phyloP scores from a whole-genome alignment of 2,888 invertebrate genomes.

The Watsonalla cultraria region DNA sequence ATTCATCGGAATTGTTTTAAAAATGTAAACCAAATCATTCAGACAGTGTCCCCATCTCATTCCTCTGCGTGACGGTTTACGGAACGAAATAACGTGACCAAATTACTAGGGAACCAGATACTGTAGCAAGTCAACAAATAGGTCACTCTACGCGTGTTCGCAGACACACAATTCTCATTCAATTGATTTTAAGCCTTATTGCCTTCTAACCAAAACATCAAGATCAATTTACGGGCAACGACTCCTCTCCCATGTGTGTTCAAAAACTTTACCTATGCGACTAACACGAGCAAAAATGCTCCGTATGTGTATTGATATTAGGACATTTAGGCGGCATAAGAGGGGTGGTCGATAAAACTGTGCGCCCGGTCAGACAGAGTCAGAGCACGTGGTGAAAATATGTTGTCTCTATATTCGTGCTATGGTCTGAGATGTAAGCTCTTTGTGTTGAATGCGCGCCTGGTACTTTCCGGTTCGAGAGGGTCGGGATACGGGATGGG shows the following conservation, averaged over 20 bases:
- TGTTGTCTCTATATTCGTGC: too few relatives aligned
- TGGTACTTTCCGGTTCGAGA: slow-evolving; percentile 36
- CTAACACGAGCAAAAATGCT: not conserved
- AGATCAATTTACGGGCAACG: too few relatives aligned
- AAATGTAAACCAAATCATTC: too few relatives aligned
- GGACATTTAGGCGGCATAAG: not conserved
- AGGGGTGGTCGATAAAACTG: not conserved
- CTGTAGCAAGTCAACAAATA: slow-evolving; percentile 8
- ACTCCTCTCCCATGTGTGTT: too few relatives aligned
- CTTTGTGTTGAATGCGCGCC: slow-evolving; percentile 27
- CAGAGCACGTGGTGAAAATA: too few relatives aligned
- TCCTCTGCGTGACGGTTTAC: slow-evolving; percentile 24
- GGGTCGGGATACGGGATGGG: slow-evolving; percentile 46
- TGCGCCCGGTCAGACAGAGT: too few relatives aligned
- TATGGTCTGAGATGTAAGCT: slow-evolving; percentile 4
- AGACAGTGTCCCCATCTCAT: too few relatives aligned
- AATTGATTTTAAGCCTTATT: too few relatives aligned
- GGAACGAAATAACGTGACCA: slow-evolving; percentile 48
- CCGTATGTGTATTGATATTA: not conserved
- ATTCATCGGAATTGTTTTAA: slow-evolving; percentile 2
- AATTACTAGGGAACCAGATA: slow-evolving; percentile 35
- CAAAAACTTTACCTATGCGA: too few relatives aligned
- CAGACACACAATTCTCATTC: too few relatives aligned
- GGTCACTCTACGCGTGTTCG: too few relatives aligned
- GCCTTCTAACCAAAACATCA: too few relatives aligned